Conservation (phyloP, 2,797 vertebrate genomes). For the Bradypodion pumilum region DNA sequence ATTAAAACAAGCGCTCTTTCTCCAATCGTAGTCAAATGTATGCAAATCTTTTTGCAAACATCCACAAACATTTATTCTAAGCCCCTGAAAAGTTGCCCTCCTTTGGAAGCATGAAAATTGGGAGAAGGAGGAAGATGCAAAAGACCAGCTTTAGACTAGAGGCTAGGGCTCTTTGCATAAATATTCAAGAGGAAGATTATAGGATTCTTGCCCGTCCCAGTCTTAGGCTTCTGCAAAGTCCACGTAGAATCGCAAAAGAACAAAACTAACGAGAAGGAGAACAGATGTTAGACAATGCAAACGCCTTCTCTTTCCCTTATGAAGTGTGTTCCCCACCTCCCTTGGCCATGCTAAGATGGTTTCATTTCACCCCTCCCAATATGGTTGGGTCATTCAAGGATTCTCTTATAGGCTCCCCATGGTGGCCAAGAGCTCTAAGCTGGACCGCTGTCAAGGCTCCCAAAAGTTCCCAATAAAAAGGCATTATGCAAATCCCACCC, state of each 20-base stretch:
- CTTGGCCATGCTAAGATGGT: constrained; percentile 84
- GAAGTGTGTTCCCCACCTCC: constrained; percentile 76
- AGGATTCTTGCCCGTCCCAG: constrained; percentile 83
- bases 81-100: constrained; percentile 84
- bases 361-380: constrained; percentile 87
- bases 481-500: constrained; percentile 98
- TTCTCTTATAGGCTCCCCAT: constrained; percentile 87
- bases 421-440: constrained; percentile 88
- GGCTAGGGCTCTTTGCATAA: constrained; percentile 83
- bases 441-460: constrained; percentile 91
- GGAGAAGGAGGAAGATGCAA: constrained; percentile 79
- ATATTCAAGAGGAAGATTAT: constrained; percentile 89
- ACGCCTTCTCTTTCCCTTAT: constrained; percentile 82
- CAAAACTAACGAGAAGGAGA: constrained; percentile 88
- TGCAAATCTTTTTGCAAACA: constrained; percentile 86
- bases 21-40: constrained; percentile 80
- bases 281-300: constrained; percentile 88
- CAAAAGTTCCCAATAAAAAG: constrained; percentile 95
- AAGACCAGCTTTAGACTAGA: constrained; percentile 85
- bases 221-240: constrained; percentile 85
- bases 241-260: constrained; percentile 83
- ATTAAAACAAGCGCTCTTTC: constrained; percentile 75
- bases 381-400: constrained; percentile 88
- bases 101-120: constrained; percentile 82
- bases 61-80: constrained; percentile 87